Evolutionary conservation across 2,888 invertebrate genomes (phyloP), one percentile per base, ranked within the genome.

Genomic region (Synanthedon vespiformis): DNA sequence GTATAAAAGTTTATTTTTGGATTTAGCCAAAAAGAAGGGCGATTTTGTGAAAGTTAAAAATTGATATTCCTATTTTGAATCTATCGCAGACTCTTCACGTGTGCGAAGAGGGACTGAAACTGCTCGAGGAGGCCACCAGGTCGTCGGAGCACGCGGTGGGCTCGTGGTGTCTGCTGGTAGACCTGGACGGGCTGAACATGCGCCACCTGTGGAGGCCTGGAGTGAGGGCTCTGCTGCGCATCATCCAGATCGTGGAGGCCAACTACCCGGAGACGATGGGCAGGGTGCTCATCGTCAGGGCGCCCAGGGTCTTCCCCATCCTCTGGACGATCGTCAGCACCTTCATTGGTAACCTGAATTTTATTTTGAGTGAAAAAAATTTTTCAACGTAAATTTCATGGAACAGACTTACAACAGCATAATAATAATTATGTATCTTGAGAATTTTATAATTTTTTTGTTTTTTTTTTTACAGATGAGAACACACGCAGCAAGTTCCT

Each of bases 241-340:
- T 90, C 69, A 88, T 88, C 12, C 84, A 85, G 72, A 93, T 95
- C 51, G 96, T 96, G 27, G 95, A 97, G 78, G 94, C 94, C 49
- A 96, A 97, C 82, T 98, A 98, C 83, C 97, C 97, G 1, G 97
- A 98, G 87, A 97, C 97, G 10, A 94, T 97, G 93, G 96, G 95
- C 1, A 88, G 95, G 41, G 94, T 97, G 56, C 89, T 97, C 54
- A 95, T 98, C 54, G 95, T 97, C 49, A 88, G 97, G 49, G 97
- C 97, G 11, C 97, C 97, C 0, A 88, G 97, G 58, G 96, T 97
- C 51, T 98, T 98, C 78, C 97, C 97, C 4, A 96, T 98, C 53
- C 88, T 98, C 41, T 98, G 97, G 97, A 97, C 97, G 0, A 91
- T 98, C 54, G 94, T 98, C 59, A 95, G 95, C 79, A 95, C 97